phyloP scores from a whole-genome alignment of 2,797 vertebrate species.

The Microctenopoma stevenorrisi region DNA sequence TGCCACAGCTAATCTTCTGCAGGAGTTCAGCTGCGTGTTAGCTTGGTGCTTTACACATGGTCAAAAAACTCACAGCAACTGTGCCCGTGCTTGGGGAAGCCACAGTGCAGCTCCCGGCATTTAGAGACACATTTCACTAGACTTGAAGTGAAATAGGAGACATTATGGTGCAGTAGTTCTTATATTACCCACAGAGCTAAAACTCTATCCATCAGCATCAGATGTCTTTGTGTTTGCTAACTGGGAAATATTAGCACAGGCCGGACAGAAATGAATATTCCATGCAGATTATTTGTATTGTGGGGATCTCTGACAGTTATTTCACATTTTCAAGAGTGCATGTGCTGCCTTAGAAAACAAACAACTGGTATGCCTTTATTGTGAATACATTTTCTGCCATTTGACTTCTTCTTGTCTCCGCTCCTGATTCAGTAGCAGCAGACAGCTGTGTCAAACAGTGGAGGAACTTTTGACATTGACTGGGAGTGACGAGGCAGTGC shows the following conservation, averaged over 20 bases:
- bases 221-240: background rate
- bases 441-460: conserved; percentile 73
- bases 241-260: background rate
- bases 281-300: conserved; percentile 19
- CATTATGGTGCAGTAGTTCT: background rate
- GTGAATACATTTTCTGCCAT: conserved; percentile 53
- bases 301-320: conserved; percentile 26
- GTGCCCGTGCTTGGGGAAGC: conserved; percentile 32
- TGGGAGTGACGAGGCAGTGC: conserved; percentile 74
- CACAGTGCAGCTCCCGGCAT: conserved; percentile 17
- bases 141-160: background rate
- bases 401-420: conserved; percentile 24
- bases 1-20: conserved; percentile 57
- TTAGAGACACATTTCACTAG: conserved; percentile 21
- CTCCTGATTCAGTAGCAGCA: conserved; percentile 56
- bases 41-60: conserved; percentile 48
- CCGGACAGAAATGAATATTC: conserved; percentile 6
- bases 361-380: conserved; percentile 39
- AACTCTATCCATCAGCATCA: background rate
- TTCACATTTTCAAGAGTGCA: conserved; percentile 21
- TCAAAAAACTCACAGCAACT: conserved; percentile 34
- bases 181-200: background rate
- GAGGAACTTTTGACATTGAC: conserved; percentile 76
- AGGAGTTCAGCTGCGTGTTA: conserved; percentile 54
- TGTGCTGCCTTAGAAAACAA: conserved; percentile 22